Conservation (phyloP, 64 coral and sea anemone genomes). For the Montipora foliosa region DNA sequence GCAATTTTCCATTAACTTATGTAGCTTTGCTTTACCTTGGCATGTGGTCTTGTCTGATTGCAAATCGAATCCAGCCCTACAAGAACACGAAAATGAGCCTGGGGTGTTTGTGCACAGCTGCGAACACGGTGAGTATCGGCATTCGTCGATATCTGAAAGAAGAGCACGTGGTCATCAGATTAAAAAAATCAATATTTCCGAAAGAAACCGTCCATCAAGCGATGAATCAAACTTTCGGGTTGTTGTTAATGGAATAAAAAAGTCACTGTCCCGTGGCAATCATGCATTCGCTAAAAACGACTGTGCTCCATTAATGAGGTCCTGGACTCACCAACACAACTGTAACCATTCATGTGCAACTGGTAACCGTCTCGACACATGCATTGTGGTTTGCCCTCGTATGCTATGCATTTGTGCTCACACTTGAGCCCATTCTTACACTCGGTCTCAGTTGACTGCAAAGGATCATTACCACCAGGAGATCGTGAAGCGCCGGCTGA, state of each 20-base stretch:
- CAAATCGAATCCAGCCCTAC: slow-evolving; percentile 72
- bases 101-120: slow-evolving; percentile 87
- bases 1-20: no score
- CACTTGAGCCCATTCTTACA: slow-evolving; percentile 76
- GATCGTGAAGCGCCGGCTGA: slow-evolving; percentile 28
- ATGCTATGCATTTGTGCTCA: slow-evolving; percentile 73
- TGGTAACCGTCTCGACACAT: slow-evolving; percentile 77
- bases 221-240: no score
- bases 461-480: slow-evolving; percentile 14
- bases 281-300: not conserved
- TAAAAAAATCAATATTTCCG: not conserved
- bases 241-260: no score
- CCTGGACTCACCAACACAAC: slow-evolving; percentile 75
- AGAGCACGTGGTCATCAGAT: not conserved
- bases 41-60: slow-evolving; percentile 74
- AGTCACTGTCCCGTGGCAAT: no score
- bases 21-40: slow-evolving; percentile 47
- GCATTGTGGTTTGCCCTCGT: slow-evolving; percentile 55
- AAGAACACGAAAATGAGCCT: slow-evolving; percentile 84
- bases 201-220: no score
- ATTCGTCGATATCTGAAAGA: slow-evolving; percentile 81
- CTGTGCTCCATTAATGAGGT: not conserved
- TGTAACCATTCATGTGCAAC: slow-evolving; percentile 81
- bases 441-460: slow-evolving; percentile 10
- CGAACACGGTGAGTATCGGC: slow-evolving; percentile 66